These are phyloP conservation scores for Neodiprion pinetum DNA, from an alignment of 1,140 invertebrate genomes.

Conservation along the genomic window DNA sequence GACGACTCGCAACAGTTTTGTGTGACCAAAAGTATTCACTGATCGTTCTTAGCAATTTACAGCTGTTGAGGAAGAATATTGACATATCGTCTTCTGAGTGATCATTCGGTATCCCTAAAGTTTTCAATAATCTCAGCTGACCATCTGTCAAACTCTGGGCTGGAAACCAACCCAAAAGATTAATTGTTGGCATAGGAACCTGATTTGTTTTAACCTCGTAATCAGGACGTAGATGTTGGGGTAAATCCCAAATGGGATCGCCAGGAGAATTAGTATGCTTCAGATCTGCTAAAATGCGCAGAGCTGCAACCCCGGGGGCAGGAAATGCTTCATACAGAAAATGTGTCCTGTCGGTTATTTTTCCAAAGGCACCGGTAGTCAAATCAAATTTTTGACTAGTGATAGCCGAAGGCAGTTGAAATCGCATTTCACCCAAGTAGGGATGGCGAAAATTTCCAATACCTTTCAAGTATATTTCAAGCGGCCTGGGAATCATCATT, in stretches of 20 bases:
- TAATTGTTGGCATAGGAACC: neutral
- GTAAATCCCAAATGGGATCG: neutral
- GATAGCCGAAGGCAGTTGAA: neutral
- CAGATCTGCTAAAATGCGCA: neutral
- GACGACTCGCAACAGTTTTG: conserved; percentile 31
- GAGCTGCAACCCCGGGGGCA: neutral
- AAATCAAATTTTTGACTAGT: neutral
- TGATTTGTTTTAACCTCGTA: neutral
- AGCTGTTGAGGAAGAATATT: neutral
- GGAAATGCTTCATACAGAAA: neutral
- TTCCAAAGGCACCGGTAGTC: neutral
- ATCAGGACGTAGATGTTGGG: neutral
- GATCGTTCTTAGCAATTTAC: neutral
- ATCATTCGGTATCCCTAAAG: neutral
- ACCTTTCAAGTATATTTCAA: neutral
- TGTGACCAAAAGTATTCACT: neutral
- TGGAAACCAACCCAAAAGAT: neutral
- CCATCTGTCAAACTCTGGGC: neutral
- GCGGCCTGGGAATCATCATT: neutral
- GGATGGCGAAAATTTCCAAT: neutral
- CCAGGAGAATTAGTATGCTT: neutral
- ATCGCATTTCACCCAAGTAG: neutral
- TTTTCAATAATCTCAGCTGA: neutral
- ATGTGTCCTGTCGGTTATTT: neutral
- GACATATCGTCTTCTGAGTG: neutral